phyloP scores from a whole-genome alignment of 1,140 invertebrate species.

The Thaumatotibia leucotreta region DNA sequence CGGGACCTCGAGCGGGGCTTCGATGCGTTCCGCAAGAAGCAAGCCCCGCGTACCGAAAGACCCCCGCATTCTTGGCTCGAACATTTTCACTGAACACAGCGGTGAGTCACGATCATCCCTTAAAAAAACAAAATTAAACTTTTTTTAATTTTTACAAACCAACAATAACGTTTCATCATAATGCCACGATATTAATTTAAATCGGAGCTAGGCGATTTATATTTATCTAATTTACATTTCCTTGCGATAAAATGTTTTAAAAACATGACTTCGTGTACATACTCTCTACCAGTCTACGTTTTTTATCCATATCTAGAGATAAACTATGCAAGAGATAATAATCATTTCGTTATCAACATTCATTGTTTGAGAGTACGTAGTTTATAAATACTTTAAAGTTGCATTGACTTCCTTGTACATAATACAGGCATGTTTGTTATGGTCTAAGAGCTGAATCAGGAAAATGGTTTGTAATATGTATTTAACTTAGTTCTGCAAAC shows the following conservation, averaged over 20 bases:
- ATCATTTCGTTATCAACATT: neutral
- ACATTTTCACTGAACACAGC: conserved; percentile 94
- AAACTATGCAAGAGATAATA: neutral
- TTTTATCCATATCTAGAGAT: neutral
- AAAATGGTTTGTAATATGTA: no score
- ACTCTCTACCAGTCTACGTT: neutral
- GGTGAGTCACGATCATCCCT: conserved; percentile 76
- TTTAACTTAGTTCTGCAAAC: no score
- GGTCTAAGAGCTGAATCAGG: no score
- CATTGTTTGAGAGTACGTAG: neutral
- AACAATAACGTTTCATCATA: neutral
- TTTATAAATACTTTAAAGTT: neutral
- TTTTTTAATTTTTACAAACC: neutral
- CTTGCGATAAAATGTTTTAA: neutral
- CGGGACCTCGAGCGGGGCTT: conserved; percentile 79
- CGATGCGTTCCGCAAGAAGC: conserved; percentile 81
- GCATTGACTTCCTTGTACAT: neutral
- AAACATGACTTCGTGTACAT: neutral
- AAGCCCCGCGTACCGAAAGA: conserved; percentile 85
- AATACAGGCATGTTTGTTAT: neutral
- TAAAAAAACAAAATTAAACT: neutral
- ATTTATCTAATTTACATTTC: neutral
- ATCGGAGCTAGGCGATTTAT: neutral
- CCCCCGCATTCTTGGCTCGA: conserved; percentile 86
- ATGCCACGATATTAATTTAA: neutral